Conservation (phyloP, 2,113 vertebrate species). For the Oostethus manadensis region DNA sequence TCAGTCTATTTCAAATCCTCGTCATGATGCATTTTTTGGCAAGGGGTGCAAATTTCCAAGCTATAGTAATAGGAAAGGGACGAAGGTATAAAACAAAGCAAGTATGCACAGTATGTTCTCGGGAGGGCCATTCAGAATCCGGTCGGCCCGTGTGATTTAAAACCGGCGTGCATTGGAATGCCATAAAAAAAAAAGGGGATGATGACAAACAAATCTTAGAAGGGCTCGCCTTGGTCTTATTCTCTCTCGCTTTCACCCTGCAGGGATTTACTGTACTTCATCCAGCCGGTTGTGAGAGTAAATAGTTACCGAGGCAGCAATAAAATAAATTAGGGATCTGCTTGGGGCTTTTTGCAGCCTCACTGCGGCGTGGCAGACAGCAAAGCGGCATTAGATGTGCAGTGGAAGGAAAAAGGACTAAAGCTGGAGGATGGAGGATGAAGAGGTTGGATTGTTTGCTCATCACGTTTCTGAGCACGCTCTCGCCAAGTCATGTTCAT, state of each 20-base stretch:
- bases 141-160: not conserved
- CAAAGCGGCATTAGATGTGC: conserved; percentile 9
- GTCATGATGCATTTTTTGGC: no score
- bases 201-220: conserved; percentile 9
- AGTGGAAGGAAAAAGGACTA: conserved; percentile 2
- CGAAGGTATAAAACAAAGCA: not conserved
- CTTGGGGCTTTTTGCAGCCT: conserved; percentile 23
- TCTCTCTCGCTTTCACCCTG: conserved; percentile 12
- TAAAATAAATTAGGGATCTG: conserved; percentile 27
- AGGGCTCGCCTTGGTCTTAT: conserved; percentile 3
- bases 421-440: not conserved
- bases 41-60: no score
- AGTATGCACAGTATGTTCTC: not conserved
- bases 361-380: not conserved
- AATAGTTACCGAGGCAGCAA: conserved; percentile 34
- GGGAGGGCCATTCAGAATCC: conserved; percentile 6
- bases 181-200: conserved; percentile 1
- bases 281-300: conserved; percentile 13
- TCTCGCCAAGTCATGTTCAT: no score
- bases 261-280: conserved; percentile 14
- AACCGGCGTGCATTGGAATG: conserved; percentile 11
- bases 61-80: no score
- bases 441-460: not conserved
- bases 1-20: no score
- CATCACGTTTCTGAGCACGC: no score